Conservation (phyloP, 37 sponge, comb jelly and placozoan genomes). For the Theonella swinhoei region DNA sequence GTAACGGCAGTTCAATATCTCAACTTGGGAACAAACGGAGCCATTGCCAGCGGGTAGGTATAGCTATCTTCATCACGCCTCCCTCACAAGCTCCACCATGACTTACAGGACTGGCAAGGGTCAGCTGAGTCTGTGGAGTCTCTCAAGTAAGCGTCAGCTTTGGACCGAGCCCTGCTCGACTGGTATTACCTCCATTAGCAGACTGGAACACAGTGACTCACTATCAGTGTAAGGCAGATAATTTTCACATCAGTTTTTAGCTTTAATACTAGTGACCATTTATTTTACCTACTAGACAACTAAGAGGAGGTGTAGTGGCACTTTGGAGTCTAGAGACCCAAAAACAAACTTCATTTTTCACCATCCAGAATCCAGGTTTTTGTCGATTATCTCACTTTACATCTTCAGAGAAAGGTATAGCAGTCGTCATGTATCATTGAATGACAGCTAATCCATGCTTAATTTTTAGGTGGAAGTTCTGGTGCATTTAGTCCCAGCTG, state of each 20-base stretch:
- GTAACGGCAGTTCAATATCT: conserved; percentile 21
- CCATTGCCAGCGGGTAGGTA: background rate
- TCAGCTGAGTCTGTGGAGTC: conserved; percentile 30
- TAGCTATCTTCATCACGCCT: background rate
- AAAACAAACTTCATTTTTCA: background rate
- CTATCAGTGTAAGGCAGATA: background rate
- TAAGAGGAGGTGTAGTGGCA: background rate
- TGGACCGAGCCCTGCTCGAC: conserved; percentile 6
- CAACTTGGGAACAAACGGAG: background rate
- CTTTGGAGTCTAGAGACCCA: conserved; percentile 15
- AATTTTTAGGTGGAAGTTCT: background rate
- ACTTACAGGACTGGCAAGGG: conserved; percentile 37
- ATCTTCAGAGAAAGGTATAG: background rate
- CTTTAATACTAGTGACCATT: no score
- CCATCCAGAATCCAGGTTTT: conserved; percentile 35
- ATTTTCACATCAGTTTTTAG: no score
- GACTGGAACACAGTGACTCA: background rate
- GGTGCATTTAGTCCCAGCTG: background rate
- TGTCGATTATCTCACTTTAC: conserved; percentile 17
- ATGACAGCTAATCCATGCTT: conserved; percentile 8
- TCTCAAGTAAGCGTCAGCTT: conserved; percentile 20
- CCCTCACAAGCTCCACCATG: no score
- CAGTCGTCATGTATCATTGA: background rate
- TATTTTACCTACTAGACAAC: no score
- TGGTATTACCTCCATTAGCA: background rate